phyloP scores from a whole-genome alignment of 1,140 invertebrate species.

The Lepidurus apus region DNA sequence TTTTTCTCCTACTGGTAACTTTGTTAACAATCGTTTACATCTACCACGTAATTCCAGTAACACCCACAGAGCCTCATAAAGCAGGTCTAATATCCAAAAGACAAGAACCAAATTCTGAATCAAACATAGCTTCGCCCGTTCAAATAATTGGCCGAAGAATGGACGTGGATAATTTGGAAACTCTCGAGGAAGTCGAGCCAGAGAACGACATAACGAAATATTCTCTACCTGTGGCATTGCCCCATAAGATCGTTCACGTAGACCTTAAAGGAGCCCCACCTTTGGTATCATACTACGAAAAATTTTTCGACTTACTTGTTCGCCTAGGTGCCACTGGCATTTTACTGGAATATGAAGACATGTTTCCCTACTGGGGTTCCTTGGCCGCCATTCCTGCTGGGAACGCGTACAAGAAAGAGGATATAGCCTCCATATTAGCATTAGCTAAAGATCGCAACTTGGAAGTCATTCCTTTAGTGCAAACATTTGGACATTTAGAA shows the following conservation, averaged over 20 bases:
- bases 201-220: background rate
- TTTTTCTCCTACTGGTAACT: background rate
- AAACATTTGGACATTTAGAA: slow-evolving; percentile 94
- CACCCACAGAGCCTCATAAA: background rate
- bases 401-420: slow-evolving; percentile 67
- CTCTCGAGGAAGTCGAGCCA: background rate
- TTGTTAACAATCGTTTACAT: background rate
- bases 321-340: slow-evolving; percentile 79
- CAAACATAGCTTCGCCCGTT: background rate
- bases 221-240: slow-evolving; percentile 13
- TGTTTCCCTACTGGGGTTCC: slow-evolving; percentile 81
- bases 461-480: slow-evolving; percentile 83
- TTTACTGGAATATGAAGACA: slow-evolving; percentile 94
- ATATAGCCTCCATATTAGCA: slow-evolving; percentile 60
- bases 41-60: background rate
- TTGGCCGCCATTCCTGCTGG: slow-evolving; percentile 62
- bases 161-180: slow-evolving; percentile 14
- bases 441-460: slow-evolving; percentile 61
- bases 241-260: slow-evolving; percentile 58
- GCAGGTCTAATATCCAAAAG: background rate
- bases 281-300: slow-evolving; percentile 59
- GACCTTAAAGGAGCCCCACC: slow-evolving; percentile 71
- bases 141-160: slow-evolving; percentile 7
- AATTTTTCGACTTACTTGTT: slow-evolving; percentile 49
- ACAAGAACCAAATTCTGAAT: background rate